phyloP scores from a whole-genome alignment of 2,797 vertebrate genomes.

The Rhinophrynus dorsalis region DNA sequence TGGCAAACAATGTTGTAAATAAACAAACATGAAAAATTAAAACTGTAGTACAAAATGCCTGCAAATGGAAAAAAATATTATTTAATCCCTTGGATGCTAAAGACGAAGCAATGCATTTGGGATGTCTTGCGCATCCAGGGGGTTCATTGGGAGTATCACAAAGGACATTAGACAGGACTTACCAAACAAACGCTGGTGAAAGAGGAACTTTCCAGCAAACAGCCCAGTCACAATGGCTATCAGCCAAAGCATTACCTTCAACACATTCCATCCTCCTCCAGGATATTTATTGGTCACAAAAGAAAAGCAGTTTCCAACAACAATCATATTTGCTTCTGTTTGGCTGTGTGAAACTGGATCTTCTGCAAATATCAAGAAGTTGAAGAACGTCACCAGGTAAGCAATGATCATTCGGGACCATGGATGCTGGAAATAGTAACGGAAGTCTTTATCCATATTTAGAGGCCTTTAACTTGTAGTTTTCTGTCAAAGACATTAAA shows the following conservation, averaged over 20 bases:
- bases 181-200: conserved; percentile 95
- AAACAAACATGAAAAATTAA: too few species aligned
- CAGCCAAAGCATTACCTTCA: conserved; percentile 92
- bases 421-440: conserved; percentile 97
- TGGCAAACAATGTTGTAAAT: too few species aligned
- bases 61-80: too few species aligned
- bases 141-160: too few species aligned
- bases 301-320: conserved; percentile 98
- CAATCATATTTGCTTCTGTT: conserved; percentile 91
- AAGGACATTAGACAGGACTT: conserved; percentile 67
- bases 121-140: too few species aligned
- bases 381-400: conserved; percentile 96
- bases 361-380: conserved; percentile 96
- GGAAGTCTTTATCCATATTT: conserved; percentile 91
- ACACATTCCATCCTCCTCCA: conserved; percentile 83
- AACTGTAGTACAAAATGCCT: too few species aligned
- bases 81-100: too few species aligned
- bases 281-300: conserved; percentile 96
- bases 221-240: conserved; percentile 87
- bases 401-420: conserved; percentile 95
- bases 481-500: conserved; percentile 60
- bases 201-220: conserved; percentile 92
- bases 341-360: conserved; percentile 96
- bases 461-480: conserved; percentile 57
- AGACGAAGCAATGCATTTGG: too few species aligned